These are phyloP conservation scores for Stenurella melanura DNA, from an alignment of 2,888 invertebrate genomes.

Conservation along the genomic window DNA sequence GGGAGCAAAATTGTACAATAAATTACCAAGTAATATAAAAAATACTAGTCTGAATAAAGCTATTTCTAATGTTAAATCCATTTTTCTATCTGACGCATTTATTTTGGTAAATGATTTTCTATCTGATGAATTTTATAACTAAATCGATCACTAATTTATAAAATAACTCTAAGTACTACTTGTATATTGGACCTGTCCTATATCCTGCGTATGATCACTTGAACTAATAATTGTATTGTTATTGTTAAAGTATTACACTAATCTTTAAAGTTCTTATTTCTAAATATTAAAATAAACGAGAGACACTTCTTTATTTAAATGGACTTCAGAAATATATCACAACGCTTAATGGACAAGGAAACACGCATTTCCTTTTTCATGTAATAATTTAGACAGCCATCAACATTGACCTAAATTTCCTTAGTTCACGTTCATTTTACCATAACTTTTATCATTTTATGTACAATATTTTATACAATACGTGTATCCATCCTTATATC, in stretches of 20 bases:
- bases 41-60: too few relatives aligned
- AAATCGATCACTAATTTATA: too few relatives aligned
- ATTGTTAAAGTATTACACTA: not conserved
- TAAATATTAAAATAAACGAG: not conserved
- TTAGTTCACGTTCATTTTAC: not conserved
- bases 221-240: too few relatives aligned
- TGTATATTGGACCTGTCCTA: too few relatives aligned
- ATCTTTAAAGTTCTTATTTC: not conserved
- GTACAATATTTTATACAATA: not conserved
- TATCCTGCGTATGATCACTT: too few relatives aligned
- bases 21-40: too few relatives aligned
- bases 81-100: too few relatives aligned
- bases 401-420: not conserved
- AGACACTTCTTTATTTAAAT: not conserved
- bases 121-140: too few relatives aligned
- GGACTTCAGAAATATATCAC: not conserved
- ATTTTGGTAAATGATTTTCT: too few relatives aligned
- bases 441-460: not conserved
- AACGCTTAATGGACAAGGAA: not conserved
- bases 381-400: conserved; percentile 2
- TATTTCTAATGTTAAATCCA: too few relatives aligned
- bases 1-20: too few relatives aligned
- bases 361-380: conserved; percentile 23
- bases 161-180: too few relatives aligned
- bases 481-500: not conserved